A percentile compares a stretch with the other conserved stretches of the same genome.
Evolutionary conservation across 1,140 invertebrate species (phyloP).

Genomic region (Drosophila tsacasi): DNA sequence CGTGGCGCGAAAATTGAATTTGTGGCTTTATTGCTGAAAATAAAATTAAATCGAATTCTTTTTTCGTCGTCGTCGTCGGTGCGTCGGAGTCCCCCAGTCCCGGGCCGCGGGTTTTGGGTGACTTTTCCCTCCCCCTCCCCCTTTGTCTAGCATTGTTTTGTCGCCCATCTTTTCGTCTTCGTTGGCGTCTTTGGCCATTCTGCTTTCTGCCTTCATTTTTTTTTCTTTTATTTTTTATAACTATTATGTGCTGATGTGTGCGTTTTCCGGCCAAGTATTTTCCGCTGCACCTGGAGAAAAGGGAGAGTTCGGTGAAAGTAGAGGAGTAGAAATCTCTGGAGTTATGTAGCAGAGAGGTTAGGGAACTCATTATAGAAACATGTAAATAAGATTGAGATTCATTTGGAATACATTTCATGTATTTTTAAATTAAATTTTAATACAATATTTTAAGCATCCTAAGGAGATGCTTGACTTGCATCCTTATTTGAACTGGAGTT

Average conservation of each 20-base stretch:
- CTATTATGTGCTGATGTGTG: slow-evolving; percentile 80
- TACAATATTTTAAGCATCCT: background rate
- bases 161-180: slow-evolving; percentile 24
- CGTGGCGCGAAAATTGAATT: slow-evolving; percentile 82
- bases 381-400: background rate
- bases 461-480: background rate
- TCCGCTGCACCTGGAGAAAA: slow-evolving; percentile 8
- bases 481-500: too few relatives aligned
- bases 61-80: slow-evolving; percentile 17
- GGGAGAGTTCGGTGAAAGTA: background rate
- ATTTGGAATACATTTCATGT: background rate
- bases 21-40: slow-evolving; percentile 84
- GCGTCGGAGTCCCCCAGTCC: background rate
- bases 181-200: slow-evolving; percentile 50
- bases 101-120: background rate
- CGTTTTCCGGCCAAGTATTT: slow-evolving; percentile 46
- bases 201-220: slow-evolving; percentile 67
- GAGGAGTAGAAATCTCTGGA: background rate
- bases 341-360: background rate
- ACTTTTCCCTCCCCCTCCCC: background rate
- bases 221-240: slow-evolving; percentile 46
- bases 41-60: slow-evolving; percentile 84
- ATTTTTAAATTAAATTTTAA: background rate
- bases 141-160: slow-evolving; percentile 46
- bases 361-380: background rate